These are phyloP conservation scores for Tetramorium simillimum DNA, from an alignment of 1,140 invertebrate species.

Conservation along the genomic window DNA sequence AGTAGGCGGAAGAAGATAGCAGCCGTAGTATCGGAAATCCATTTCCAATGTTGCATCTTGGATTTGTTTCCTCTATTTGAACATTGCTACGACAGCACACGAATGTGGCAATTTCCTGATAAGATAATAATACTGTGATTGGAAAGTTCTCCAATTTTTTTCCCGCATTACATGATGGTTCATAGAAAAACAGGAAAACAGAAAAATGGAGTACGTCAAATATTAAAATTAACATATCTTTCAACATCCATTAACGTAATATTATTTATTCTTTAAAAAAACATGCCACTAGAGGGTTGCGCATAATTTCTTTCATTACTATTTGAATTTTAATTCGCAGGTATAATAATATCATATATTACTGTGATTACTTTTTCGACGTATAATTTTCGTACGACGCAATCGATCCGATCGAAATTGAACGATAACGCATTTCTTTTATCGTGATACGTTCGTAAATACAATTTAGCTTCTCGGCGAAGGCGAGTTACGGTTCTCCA, in stretches of 20 bases:
- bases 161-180: neutral
- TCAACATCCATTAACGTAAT: neutral
- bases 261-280: neutral
- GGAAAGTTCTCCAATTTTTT: neutral
- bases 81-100: conserved; percentile 45
- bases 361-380: neutral
- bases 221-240: neutral
- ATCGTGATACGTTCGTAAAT: conserved; percentile 13
- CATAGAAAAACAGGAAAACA: neutral
- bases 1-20: conserved; percentile 56
- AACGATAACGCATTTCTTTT: neutral
- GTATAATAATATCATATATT: neutral
- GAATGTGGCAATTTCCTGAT: conserved; percentile 44
- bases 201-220: neutral
- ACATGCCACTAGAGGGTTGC: neutral
- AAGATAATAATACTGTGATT: conserved; percentile 42
- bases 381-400: neutral
- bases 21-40: conserved; percentile 63
- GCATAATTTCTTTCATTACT: neutral
- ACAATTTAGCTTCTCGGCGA: conserved; percentile 14
- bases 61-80: conserved; percentile 57
- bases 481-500: conserved; percentile 14
- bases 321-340: neutral
- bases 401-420: neutral
- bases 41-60: conserved; percentile 71